Conservation (phyloP, 2,888 invertebrate genomes). For the Lepidocyrtoides sp. region DNA sequence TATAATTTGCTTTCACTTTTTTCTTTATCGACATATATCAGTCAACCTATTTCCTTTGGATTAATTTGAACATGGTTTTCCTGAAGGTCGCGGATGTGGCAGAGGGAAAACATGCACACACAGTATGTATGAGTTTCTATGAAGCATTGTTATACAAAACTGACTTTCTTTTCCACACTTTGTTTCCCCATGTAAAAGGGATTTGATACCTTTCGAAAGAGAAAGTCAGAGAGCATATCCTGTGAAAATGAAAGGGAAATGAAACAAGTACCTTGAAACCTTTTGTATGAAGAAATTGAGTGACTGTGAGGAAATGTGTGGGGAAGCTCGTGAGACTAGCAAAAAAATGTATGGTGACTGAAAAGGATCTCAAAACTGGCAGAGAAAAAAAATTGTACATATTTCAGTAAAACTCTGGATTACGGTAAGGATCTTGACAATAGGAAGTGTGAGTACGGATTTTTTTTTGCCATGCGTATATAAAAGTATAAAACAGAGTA, state of each 20-base stretch:
- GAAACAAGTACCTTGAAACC: slow-evolving; percentile 46
- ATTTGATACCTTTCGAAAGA: not conserved
- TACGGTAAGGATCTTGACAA: not conserved
- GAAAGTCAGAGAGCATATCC: not conserved
- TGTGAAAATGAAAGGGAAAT: slow-evolving; percentile 56
- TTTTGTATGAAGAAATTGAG: not conserved
- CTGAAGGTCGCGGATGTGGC: too few species aligned
- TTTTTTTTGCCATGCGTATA: not conserved
- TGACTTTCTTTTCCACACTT: not conserved
- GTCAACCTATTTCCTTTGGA: not conserved
- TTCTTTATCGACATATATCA: not conserved
- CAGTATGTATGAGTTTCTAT: too few species aligned
- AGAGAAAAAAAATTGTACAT: slow-evolving; percentile 29
- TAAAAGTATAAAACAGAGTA: too few species aligned
- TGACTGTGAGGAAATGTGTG: not conserved
- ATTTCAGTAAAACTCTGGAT: slow-evolving; percentile 55
- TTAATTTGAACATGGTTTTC: too few species aligned
- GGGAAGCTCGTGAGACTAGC: not conserved
- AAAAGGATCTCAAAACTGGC: slow-evolving; percentile 1
- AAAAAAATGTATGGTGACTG: not conserved
- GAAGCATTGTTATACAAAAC: too few species aligned
- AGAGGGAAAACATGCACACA: too few species aligned
- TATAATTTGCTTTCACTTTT: too few species aligned
- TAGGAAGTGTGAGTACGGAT: not conserved
- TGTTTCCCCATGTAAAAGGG: too few species aligned